Evolutionary conservation across 2,888 invertebrate genomes (phyloP), one percentile per base, ranked within the genome.

Genomic region (Sabatieria punctata): DNA sequence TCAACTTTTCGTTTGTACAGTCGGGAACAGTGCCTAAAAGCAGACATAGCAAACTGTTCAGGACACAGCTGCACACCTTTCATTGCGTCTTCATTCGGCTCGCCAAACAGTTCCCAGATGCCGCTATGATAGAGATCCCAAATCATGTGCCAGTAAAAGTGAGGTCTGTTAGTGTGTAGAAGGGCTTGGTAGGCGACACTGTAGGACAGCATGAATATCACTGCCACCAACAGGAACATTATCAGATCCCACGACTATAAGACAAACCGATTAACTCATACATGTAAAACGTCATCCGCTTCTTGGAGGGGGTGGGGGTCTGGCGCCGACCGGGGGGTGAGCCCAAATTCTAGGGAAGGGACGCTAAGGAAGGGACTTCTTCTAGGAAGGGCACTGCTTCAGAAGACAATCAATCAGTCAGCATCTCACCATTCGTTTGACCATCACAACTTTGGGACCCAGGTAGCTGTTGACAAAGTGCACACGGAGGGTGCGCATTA

Each of bases 381-480:
- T n/a, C n/a, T n/a, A n/a, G n/a, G n/a, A n/a, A n/a, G n/a, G n/a
- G n/a, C n/a, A n/a, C n/a, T n/a, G n/a, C n/a, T n/a, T n/a, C n/a
- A n/a, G n/a, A n/a, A n/a, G n/a, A n/a, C n/a, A n/a, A n/a, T n/a
- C n/a, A n/a, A n/a, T n/a, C n/a, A n/a, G n/a, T 2, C 21, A 11
- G 46, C 26, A 13, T 49, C 63, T 51, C 53, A 69, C 68, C 68
- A 70, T 69, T 51, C 60, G 57, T 33, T 61, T 60, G 26, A 70
- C 66, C 61, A 69, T 68, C 49, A 68, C 63, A 4, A 70, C 59
- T 52, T 69, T 69, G 1, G 70, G 70, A 6, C 70, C 70, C 2
- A 70, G 60, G 38, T 59, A 59, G 26, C 59, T 60, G 56, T 64
- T 64, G 25, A 64, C 64, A 22, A 64, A 63, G 57, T 67, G 68